Evolutionary conservation across 2,113 vertebrate species (phyloP).

Genomic region (human (Homo sapiens)): GRCh38 chr1:69058501-69059000

Average conservation of each 20-base stretch:
- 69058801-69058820: not conserved
- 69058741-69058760: conserved; percentile 5
- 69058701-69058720: not conserved
- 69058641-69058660: not conserved
- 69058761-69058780: not conserved
- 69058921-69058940: not conserved
- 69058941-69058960: not conserved
- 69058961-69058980: not conserved
- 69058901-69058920: not conserved
- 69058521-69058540: not conserved
- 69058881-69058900: conserved; percentile 43
- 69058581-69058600: not conserved
- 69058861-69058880: not conserved
- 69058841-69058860: not conserved
- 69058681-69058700: not conserved
- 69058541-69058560: conserved; percentile 29
- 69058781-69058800: not conserved
- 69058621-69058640: conserved; percentile 56
- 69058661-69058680: not conserved
- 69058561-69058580: conserved; percentile 52
- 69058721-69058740: conserved; percentile 23
- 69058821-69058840: not conserved
- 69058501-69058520: conserved; percentile 11
- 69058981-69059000: not conserved
- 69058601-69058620: conserved; percentile 44